phyloP scores from a whole-genome alignment of 2,113 vertebrate genomes.

The Eclectus roratus region DNA sequence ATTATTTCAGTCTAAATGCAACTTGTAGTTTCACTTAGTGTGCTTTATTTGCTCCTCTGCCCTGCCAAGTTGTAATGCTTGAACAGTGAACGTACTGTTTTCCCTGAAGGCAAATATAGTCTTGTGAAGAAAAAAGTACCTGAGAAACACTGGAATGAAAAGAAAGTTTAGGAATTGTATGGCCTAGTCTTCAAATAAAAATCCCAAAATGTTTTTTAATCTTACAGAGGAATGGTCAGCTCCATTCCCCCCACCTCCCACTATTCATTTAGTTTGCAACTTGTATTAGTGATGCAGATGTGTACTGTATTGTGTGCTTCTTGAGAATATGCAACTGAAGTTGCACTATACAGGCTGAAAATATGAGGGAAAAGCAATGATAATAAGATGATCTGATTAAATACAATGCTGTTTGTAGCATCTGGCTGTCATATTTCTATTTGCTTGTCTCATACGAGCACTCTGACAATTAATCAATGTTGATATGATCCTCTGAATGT shows the following conservation, averaged over 20 bases:
- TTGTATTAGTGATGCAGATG: neutral
- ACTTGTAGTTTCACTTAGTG: neutral
- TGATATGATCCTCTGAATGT: neutral
- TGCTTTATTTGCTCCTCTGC: neutral
- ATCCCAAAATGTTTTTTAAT: neutral
- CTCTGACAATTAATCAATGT: neutral
- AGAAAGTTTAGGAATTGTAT: neutral
- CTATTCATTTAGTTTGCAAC: neutral
- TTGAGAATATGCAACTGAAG: neutral
- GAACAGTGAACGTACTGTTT: neutral
- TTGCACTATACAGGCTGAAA: neutral
- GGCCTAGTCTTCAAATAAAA: neutral
- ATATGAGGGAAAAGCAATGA: neutral
- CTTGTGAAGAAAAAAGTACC: neutral
- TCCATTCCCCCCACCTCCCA: neutral
- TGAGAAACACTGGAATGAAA: neutral
- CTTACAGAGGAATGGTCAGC: neutral
- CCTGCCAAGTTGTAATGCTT: neutral
- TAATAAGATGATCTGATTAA: neutral
- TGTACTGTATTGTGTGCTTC: neutral
- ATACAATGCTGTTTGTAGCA: neutral
- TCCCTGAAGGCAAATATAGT: neutral
- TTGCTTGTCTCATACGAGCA: fast-evolving
- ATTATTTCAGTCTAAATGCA: neutral
- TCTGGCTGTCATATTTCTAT: neutral